These are phyloP conservation scores for Gopherus flavomarginatus DNA, from an alignment of 2,113 vertebrate species.

Conservation along the genomic window DNA sequence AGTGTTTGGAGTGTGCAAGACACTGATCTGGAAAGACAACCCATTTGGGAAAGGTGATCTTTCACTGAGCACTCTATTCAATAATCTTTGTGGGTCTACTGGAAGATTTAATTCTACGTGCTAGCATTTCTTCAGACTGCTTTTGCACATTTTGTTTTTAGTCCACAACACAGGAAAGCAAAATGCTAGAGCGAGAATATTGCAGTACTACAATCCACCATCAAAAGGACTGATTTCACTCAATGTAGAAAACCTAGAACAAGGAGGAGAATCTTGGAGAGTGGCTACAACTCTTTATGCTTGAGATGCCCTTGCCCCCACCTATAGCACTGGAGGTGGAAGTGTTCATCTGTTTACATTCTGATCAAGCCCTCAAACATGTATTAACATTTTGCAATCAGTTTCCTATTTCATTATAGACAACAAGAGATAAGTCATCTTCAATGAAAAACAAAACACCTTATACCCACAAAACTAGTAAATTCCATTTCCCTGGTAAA, in stretches of 20 bases:
- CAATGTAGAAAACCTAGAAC: not conserved
- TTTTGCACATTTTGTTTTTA: not conserved
- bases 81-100: not conserved
- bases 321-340: not conserved
- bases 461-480: too few relatives aligned
- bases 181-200: not conserved
- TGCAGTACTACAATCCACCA: not conserved
- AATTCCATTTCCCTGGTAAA: not conserved
- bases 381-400: constrained; percentile 47
- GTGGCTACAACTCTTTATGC: not conserved
- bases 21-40: not conserved
- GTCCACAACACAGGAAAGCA: not conserved
- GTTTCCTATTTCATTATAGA: constrained; percentile 44
- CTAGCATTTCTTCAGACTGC: constrained; percentile 5
- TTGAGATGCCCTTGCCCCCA: constrained; percentile 18
- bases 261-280: not conserved
- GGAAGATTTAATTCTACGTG: constrained; percentile 5
- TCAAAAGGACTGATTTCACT: constrained; percentile 6
- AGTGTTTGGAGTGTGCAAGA: not conserved
- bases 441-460: too few relatives aligned
- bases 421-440: constrained; percentile 43
- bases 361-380: not conserved
- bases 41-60: not conserved
- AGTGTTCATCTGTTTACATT: constrained; percentile 19
- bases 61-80: not conserved